These are phyloP conservation scores for Eira barbara DNA, from an alignment of 2,113 vertebrate species.

Conservation along the genomic window DNA sequence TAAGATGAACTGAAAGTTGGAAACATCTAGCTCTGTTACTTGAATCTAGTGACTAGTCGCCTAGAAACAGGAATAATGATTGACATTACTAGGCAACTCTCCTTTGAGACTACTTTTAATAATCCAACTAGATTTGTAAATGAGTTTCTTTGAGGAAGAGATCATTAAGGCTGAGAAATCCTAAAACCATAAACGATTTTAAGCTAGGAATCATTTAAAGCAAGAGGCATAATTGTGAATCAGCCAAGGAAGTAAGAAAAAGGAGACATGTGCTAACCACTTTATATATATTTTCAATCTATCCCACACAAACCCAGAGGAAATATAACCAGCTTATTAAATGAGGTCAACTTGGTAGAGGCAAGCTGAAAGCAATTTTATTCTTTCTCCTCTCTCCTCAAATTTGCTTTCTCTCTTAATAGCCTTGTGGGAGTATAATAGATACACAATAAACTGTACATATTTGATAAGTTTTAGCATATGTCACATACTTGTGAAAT, in stretches of 20 bases:
- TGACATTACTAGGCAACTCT: not conserved
- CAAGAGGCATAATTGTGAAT: not conserved
- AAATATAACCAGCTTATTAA: constrained; percentile 2
- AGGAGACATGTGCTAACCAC: not conserved
- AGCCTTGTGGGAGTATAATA: not conserved
- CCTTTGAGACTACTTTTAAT: not conserved
- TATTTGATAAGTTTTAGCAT: not conserved
- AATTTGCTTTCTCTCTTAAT: not conserved
- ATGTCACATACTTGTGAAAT: not conserved
- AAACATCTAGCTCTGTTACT: not conserved
- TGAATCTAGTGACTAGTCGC: not conserved
- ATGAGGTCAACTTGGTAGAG: not conserved
- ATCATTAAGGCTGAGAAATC: not conserved
- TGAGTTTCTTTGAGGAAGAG: constrained; percentile 19
- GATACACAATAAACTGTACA: not conserved
- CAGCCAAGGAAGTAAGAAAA: not conserved
- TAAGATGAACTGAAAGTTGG: not conserved
- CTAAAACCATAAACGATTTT: not conserved
- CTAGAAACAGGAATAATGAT: not conserved
- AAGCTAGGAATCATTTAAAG: not conserved
- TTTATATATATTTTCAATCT: not conserved
- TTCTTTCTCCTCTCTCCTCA: not conserved
- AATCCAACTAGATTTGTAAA: not conserved
- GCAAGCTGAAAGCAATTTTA: not conserved
- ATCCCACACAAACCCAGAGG: not conserved